A percentile compares a stretch with the other conserved stretches of the same genome.
These are phyloP conservation scores for Leptocoma aspasia DNA, from an alignment of 2,113 vertebrate species.

Conservation along the genomic window DNA sequence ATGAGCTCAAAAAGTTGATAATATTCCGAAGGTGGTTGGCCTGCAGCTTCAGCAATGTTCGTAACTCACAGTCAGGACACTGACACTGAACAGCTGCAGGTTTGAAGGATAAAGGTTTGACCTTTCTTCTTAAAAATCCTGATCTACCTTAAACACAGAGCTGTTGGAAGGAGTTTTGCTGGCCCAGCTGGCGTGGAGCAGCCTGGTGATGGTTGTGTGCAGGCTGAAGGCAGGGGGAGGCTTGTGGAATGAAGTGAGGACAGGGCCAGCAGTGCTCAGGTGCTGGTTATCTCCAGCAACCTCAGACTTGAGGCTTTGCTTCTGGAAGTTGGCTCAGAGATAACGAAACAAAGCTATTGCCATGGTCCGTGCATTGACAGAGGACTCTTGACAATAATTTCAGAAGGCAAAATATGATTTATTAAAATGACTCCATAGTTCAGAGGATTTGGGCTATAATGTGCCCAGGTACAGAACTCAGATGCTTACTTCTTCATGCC, in stretches of 20 bases:
- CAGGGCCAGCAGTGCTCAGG: neutral
- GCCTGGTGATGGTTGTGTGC: neutral
- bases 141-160: neutral
- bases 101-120: neutral
- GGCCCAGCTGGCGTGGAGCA: neutral
- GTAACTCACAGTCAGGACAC: neutral
- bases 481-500: too few species aligned
- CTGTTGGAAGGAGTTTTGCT: neutral
- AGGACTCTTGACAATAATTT: too few species aligned
- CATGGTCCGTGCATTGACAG: too few species aligned
- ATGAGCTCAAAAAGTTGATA: neutral
- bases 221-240: neutral
- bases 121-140: neutral
- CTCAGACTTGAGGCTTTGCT: neutral
- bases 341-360: neutral
- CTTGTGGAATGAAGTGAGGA: neutral
- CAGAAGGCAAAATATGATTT: too few species aligned
- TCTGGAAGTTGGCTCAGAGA: neutral
- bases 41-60: neutral
- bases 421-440: too few species aligned
- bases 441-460: too few species aligned
- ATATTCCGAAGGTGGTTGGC: neutral
- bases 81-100: neutral
- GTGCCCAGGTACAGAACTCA: too few species aligned
- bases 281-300: neutral